Percentiles rank a stretch among this genome's conserved stretches.
phyloP scores from a whole-genome alignment of 2,113 vertebrate genomes.

The Urocitellus parryii region DNA sequence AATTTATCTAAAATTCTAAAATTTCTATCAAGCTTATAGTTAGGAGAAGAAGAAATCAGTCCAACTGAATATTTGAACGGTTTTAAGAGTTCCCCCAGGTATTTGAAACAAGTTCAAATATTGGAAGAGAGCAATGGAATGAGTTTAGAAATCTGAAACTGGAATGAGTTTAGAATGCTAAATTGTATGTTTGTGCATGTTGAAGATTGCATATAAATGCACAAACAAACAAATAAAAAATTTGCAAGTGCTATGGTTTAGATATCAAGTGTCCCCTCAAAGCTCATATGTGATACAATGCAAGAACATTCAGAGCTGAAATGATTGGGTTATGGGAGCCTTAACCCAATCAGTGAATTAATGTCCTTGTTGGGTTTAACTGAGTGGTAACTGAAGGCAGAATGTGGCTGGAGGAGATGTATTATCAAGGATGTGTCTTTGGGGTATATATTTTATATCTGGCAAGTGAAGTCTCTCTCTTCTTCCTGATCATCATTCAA shows the following conservation, averaged over 20 bases:
- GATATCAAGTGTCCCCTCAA: too few relatives aligned
- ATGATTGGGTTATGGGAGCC: too few relatives aligned
- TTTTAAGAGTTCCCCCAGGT: conserved; percentile 17
- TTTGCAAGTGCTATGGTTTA: not conserved
- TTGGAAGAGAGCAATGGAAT: not conserved
- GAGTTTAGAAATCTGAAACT: conserved; percentile 18
- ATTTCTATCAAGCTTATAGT: not conserved
- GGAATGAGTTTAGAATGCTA: not conserved
- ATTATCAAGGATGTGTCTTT: too few relatives aligned
- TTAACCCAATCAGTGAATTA: too few relatives aligned
- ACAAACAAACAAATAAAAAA: not conserved
- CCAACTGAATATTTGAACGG: not conserved
- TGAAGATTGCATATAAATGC: not conserved
- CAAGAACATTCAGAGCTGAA: too few relatives aligned
- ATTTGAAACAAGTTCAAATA: not conserved
- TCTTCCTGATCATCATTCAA: too few relatives aligned
- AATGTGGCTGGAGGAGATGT: too few relatives aligned
- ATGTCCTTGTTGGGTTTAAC: too few relatives aligned
- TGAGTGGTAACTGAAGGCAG: too few relatives aligned
- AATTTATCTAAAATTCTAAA: conserved; percentile 11
- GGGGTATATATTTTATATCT: too few relatives aligned
- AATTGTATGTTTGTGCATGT: not conserved
- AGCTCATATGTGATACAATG: too few relatives aligned
- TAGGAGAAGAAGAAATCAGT: not conserved
- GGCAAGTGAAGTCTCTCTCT: too few relatives aligned